Evolutionary conservation across 2,888 invertebrate genomes (phyloP), one percentile per base, ranked within the genome.

Genomic region (Mesorhabditis spiculigera): DNA sequence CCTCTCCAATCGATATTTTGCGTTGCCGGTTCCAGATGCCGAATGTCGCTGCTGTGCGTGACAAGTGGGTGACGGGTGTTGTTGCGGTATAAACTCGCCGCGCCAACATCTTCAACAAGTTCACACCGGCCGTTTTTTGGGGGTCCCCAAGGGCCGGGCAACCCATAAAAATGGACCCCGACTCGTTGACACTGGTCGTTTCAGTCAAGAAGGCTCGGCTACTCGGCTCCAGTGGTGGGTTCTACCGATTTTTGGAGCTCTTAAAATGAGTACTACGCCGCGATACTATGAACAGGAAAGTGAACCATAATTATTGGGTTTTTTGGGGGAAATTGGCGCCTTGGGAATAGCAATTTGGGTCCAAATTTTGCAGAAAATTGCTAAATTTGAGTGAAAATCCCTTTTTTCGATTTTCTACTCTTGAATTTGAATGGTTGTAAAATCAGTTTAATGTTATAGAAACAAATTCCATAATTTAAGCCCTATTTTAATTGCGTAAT

Each of bases 131-230:
- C n/a, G n/a, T 43, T 43, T 43, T 43, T 43, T 28, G 13, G 8
- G 5, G 13, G n/a, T 43, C 16, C 28, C 3, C 1, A 28, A 28
- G 28, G 28, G 28, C 28, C 28, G 28, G 28, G 28, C 28, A 28
- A 28, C 28, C 28, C 28, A 28, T 28, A 28, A 28, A 28, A 28
- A 28, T 28, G 28, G 28, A 28, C 28, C 28, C 28, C 28, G 28
- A 28, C 73, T 78, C 80, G 78, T 63, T 78, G 71, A 81, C 79
- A 5, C 71, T 82, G 61, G 76, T 79, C 71, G 78, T 82, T 84
- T 81, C 79, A 84, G 84, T 84, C 76, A 84, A 84, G 75, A 81
- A 81, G 71, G 84, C 84, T 16, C 76, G 80, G 43, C 82, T 84
- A 28, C 82, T 81, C 70, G 82, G 82, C 69, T 69, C 75, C 66